Conservation (phyloP, 2,113 vertebrate genomes). For the Macaca nemestrina region DNA sequence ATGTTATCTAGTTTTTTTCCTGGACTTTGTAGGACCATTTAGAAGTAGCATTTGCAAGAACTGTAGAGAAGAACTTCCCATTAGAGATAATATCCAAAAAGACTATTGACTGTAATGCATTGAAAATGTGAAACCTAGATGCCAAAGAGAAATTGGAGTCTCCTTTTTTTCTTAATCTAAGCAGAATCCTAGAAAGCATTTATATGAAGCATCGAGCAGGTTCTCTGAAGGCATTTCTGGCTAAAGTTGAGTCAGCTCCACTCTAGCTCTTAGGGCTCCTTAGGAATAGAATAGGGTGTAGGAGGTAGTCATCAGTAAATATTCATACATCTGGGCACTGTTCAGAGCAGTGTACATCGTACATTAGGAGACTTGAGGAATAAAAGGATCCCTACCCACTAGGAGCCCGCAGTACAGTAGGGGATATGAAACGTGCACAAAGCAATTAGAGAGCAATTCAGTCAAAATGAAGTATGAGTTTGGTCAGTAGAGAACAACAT, state of each 20-base stretch:
- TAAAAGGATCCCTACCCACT: background rate
- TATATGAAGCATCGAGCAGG: background rate
- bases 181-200: background rate
- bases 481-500: background rate
- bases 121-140: background rate
- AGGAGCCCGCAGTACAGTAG: background rate
- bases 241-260: background rate
- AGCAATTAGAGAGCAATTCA: background rate
- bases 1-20: background rate
- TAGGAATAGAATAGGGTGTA: background rate
- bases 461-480: background rate
- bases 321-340: background rate
- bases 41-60: conserved; percentile 21
- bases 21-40: background rate
- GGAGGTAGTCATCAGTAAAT: background rate
- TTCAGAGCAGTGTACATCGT: background rate
- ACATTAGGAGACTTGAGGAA: background rate
- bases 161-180: background rate
- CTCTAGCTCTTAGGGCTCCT: background rate
- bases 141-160: background rate
- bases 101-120: background rate
- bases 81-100: background rate
- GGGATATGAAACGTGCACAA: background rate
- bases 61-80: background rate
- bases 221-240: conserved; percentile 15